These are phyloP conservation scores for Chamaea fasciata DNA, from an alignment of 2,113 vertebrate species.

Conservation along the genomic window DNA sequence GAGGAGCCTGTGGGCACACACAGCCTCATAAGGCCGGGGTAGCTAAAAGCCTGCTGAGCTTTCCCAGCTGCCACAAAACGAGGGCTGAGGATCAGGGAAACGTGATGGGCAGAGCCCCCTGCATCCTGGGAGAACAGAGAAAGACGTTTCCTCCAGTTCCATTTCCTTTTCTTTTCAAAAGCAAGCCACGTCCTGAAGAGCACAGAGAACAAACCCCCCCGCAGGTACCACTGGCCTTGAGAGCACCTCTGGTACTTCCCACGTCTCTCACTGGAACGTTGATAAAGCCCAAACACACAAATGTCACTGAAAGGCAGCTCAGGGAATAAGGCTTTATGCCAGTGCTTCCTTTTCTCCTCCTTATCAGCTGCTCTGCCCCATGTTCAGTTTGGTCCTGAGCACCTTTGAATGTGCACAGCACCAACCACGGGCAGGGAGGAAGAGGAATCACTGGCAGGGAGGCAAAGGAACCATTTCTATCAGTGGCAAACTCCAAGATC, in stretches of 20 bases:
- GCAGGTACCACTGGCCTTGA: neutral
- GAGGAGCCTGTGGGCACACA: neutral
- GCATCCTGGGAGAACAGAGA: neutral
- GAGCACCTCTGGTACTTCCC: neutral
- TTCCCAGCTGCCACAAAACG: neutral
- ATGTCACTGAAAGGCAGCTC: neutral
- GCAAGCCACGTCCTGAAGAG: neutral
- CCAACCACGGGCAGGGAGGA: rapidly evolving
- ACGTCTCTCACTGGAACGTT: rapidly evolving
- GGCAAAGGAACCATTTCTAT: neutral
- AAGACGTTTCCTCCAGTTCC: neutral
- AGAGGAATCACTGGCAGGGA: neutral
- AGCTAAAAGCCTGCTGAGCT: neutral
- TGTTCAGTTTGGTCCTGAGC: neutral
- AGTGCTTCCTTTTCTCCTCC: neutral
- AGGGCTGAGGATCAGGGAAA: neutral
- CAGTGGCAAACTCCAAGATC: neutral
- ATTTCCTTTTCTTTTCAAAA: neutral
- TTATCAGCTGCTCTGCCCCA: neutral
- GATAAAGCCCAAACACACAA: neutral
- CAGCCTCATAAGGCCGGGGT: rapidly evolving
- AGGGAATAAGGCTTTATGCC: neutral
- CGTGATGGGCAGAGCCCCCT: neutral
- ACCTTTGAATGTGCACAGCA: rapidly evolving
- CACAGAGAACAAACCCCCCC: neutral